Conservation (phyloP, 1,140 invertebrate species). For the Hypsibius dujardini region DNA sequence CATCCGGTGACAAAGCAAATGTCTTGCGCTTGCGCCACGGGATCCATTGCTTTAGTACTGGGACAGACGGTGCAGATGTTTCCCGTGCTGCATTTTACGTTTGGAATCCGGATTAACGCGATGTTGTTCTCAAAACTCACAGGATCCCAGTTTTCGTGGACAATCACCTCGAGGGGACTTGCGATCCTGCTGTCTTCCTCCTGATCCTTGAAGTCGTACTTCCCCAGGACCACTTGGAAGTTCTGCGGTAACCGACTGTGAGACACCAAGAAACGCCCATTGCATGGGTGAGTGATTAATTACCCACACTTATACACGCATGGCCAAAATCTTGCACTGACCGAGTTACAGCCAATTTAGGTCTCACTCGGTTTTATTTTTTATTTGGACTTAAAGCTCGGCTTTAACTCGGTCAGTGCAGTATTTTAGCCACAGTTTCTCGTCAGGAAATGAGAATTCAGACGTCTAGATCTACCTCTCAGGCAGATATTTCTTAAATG, state of each 20-base stretch:
- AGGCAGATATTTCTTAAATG: too few relatives aligned
- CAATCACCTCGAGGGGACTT: not conserved
- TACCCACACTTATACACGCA: too few relatives aligned
- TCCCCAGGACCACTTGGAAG: conserved; percentile 9
- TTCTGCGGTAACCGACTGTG: conserved; percentile 2
- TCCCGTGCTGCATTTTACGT: not conserved
- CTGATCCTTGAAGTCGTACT: conserved; percentile 14
- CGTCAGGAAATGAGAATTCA: too few relatives aligned
- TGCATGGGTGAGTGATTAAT: too few relatives aligned
- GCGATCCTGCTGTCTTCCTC: conserved; percentile 14
- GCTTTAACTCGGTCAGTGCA: too few relatives aligned
- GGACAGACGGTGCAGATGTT: conserved; percentile 9
- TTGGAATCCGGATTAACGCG: conserved; percentile 9
- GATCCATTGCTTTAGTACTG: not conserved
- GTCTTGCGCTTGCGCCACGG: conserved; percentile 9
- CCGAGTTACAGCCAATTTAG: too few relatives aligned
- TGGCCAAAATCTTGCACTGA: too few relatives aligned
- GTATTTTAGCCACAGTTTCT: too few relatives aligned
- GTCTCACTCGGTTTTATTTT: too few relatives aligned
- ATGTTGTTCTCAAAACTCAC: conserved; percentile 4
- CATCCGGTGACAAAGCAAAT: conserved; percentile 14
- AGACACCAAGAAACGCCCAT: not conserved
- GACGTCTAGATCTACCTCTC: too few relatives aligned
- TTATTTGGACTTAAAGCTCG: too few relatives aligned
- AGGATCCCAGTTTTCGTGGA: conserved; percentile 13